Conservation (phyloP, 2,888 invertebrate genomes). For the Stomorhina lunata region DNA sequence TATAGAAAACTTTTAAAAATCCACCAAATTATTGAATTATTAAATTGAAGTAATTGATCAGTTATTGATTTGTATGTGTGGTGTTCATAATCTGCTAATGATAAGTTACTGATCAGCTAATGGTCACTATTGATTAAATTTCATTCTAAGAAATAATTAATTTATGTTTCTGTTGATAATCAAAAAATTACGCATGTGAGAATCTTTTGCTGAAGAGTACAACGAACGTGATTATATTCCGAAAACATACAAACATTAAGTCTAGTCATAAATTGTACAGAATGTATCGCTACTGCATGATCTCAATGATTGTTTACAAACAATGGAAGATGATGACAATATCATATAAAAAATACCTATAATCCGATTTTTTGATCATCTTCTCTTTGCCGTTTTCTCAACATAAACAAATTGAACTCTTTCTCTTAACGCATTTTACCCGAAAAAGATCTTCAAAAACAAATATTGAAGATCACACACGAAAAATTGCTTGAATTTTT, state of each 20-base stretch:
- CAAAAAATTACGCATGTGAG: constrained; percentile 49
- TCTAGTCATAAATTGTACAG: constrained; percentile 46
- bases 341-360: not conserved
- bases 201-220: constrained; percentile 33
- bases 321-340: constrained; percentile 24
- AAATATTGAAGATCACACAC: no score
- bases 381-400: constrained; percentile 3
- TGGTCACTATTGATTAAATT: no score
- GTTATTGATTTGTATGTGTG: no score
- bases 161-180: not conserved
- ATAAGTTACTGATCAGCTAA: no score
- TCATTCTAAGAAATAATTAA: not conserved
- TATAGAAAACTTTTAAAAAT: no score
- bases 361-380: constrained; percentile 11
- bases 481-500: constrained; percentile 5
- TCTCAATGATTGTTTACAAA: constrained; percentile 38
- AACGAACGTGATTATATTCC: constrained; percentile 47
- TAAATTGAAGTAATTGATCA: no score
- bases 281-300: constrained; percentile 8
- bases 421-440: constrained; percentile 10
- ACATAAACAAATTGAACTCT: not conserved
- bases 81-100: no score
- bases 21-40: no score
- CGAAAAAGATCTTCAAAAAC: constrained; percentile 11
- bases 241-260: no score